Evolutionary conservation across 30 jellyfish, hydroid and myxozoan species (phyloP).

Genomic region (Haliclystus octoradiatus): DNA sequence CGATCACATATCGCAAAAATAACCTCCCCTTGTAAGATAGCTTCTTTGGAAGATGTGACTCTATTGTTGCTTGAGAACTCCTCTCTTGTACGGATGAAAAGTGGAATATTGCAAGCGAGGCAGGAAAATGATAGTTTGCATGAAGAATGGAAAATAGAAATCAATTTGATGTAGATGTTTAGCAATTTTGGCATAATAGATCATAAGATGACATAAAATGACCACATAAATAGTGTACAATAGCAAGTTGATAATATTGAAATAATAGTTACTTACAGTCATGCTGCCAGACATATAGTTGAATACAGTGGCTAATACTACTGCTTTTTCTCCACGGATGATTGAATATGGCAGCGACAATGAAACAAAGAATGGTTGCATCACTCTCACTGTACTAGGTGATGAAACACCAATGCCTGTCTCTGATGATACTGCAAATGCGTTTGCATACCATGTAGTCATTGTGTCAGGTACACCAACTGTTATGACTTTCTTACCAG

Average conservation of each 20-base stretch:
- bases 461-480: constrained; percentile 84
- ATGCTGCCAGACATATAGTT: constrained; percentile 62
- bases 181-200: neutral
- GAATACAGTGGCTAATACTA: constrained; percentile 77
- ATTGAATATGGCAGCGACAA: constrained; percentile 83
- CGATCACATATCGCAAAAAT: neutral
- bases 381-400: constrained; percentile 60
- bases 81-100: too few species aligned
- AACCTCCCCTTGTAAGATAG: too few species aligned
- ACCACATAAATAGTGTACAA: too few species aligned
- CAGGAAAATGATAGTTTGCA: too few species aligned
- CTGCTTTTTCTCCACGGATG: constrained; percentile 69
- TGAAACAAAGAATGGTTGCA: constrained; percentile 78
- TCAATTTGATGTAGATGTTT: too few species aligned
- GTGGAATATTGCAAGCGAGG: too few species aligned
- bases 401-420: constrained; percentile 84
- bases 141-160: too few species aligned
- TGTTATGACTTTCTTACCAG: constrained; percentile 54
- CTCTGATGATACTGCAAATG: constrained; percentile 53
- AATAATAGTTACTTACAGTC: constrained; percentile 48
- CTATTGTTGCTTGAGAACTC: too few species aligned
- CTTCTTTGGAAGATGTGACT: too few species aligned
- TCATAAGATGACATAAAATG: neutral
- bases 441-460: constrained; percentile 93
- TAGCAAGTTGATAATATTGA: neutral